Evolutionary conservation across 2,888 invertebrate species (phyloP), one percentile per base, ranked within the genome.

Genomic region (Apotomis capreana): DNA sequence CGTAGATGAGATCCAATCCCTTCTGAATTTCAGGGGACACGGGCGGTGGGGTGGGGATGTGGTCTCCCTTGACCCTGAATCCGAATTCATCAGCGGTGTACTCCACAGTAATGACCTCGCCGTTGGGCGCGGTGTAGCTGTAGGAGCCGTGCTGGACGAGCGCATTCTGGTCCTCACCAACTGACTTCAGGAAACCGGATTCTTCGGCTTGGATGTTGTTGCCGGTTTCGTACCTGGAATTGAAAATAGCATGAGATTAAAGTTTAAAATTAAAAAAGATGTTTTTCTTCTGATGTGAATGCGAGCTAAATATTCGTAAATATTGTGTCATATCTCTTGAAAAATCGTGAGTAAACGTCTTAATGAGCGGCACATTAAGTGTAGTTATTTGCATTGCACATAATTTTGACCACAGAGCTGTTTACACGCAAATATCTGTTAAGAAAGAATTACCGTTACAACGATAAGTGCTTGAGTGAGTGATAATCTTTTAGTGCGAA

Each of bases 1-100:
- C 97, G 87, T 95, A 97, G 88, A 97, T 97, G 83, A 97, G 95
- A 87, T 97, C 97, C 74, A 97, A 94, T 69, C 97, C 97, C 86
- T 97, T 97, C 89, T 97, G 97, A 82, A 97, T 97, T 93, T 97
- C 97, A 75, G 96, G 94, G 68, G 97, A 96, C 40, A 97, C 96
- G 74, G 97, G 97, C 12, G 97, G 97, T 74, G 97, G 96, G 65
- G 97, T 97, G 75, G 97, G 97, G 82, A 97, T 95, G 85, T 97
- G 97, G 86, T 96, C 96, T 0, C 97, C 97, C 78, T 94, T 94
- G 65, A 96, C 96, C 78, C 96, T 95, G 95, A 97, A 97, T 62
- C 97, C 97, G 80, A 94, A 95, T 86, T 97, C 97, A 82, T 97
- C 97, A 79, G 97, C 97, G 15, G 96, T 96, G 87, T 97, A 97